These are phyloP conservation scores for Stenichneumon culpator DNA, from an alignment of 2,888 invertebrate genomes.

Conservation along the genomic window DNA sequence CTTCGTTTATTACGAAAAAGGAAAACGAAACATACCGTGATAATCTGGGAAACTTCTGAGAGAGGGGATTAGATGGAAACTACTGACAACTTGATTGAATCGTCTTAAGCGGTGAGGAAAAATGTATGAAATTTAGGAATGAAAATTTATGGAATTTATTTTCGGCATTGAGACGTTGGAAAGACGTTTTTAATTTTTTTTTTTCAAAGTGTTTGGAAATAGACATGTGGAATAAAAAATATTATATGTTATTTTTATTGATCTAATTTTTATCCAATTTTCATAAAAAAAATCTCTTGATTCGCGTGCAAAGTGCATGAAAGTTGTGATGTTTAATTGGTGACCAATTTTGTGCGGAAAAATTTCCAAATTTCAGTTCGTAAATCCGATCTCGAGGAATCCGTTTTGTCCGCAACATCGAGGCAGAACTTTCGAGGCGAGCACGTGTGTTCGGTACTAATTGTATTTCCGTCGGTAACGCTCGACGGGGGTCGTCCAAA, in stretches of 20 bases:
- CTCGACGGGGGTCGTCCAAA: constrained; percentile 61
- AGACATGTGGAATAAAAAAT: no score
- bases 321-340: no score
- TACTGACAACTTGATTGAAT: neutral
- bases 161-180: no score
- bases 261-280: no score
- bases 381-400: constrained; percentile 31
- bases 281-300: no score
- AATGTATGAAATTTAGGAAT: no score
- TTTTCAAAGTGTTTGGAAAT: no score
- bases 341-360: no score
- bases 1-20: constrained; percentile 8
- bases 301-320: no score
- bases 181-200: no score
- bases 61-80: constrained; percentile 2
- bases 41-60: neutral
- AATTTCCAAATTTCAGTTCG: neutral
- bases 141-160: no score
- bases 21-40: neutral
- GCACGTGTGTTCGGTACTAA: constrained; percentile 43
- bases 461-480: constrained; percentile 70
- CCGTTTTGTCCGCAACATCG: constrained; percentile 19
- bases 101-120: neutral
- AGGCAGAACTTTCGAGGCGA: constrained; percentile 19
- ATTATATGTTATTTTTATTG: no score